Conservation (phyloP, 2,888 invertebrate genomes). For the Acrobeloides nanus region DNA sequence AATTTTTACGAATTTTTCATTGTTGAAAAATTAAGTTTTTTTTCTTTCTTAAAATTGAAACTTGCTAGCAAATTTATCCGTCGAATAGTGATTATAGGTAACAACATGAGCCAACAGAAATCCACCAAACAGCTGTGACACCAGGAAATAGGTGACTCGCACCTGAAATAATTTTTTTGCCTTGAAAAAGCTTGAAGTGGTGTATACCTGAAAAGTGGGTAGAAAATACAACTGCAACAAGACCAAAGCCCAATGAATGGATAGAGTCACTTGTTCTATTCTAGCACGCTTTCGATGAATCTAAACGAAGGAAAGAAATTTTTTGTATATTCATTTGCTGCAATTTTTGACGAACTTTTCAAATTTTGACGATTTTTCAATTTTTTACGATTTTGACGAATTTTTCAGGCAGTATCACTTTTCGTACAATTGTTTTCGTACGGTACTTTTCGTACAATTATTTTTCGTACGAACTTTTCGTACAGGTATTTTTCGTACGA, state of each 20-base stretch:
- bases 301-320: too few relatives aligned
- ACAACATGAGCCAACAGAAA: conserved; percentile 51
- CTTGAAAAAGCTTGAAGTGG: too few relatives aligned
- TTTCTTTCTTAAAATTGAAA: conserved; percentile 7
- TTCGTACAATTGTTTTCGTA: too few relatives aligned
- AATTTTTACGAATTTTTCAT: too few relatives aligned
- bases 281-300: conserved; percentile 26
- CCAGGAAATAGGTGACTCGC: conserved; percentile 24
- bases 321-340: too few relatives aligned
- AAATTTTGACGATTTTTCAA: too few relatives aligned
- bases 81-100: conserved; percentile 52
- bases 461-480: too few relatives aligned
- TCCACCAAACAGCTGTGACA: conserved; percentile 43
- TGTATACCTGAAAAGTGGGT: conserved; percentile 36
- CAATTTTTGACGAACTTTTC: too few relatives aligned
- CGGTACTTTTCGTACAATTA: too few relatives aligned
- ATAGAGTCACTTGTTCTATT: conserved; percentile 33
- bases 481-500: too few relatives aligned
- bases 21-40: background rate
- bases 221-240: conserved; percentile 41
- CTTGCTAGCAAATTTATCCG: conserved; percentile 47
- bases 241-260: conserved; percentile 44
- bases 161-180: conserved; percentile 11
- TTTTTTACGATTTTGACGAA: too few relatives aligned
- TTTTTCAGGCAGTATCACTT: too few relatives aligned